A percentile compares a stretch with the other conserved stretches of the same genome.
phyloP scores from a whole-genome alignment of 2,888 invertebrate species.

The Smittia aterrima region DNA sequence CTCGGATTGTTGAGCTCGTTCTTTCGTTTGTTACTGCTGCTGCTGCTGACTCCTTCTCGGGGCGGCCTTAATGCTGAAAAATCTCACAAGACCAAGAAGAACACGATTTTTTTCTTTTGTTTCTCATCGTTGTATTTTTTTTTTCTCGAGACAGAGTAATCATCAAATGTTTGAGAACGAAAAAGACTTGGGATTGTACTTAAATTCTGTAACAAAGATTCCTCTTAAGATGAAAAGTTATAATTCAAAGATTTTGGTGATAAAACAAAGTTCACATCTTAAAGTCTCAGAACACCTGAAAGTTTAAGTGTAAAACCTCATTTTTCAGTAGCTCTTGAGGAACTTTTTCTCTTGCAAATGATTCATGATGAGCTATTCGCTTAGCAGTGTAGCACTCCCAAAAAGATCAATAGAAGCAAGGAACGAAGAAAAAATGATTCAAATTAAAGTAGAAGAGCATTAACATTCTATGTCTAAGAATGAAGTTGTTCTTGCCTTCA shows the following conservation, averaged over 20 bases:
- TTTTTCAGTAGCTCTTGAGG: background rate
- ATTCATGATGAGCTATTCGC: slow-evolving; percentile 1
- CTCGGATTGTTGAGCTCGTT: background rate
- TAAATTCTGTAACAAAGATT: too few relatives aligned
- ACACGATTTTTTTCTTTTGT: background rate
- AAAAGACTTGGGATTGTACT: background rate
- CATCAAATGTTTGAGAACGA: background rate
- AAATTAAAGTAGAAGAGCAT: slow-evolving; percentile 20
- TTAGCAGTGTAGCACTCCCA: slow-evolving; percentile 4
- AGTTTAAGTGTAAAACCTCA: background rate
- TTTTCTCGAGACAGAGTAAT: slow-evolving; percentile 12
- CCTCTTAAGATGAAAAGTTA: too few relatives aligned
- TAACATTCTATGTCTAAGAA: background rate
- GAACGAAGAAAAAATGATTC: background rate
- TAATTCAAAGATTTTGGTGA: too few relatives aligned
- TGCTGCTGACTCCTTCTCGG: slow-evolving; percentile 5
- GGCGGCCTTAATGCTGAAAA: background rate
- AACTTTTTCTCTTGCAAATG: background rate
- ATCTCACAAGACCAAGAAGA: background rate
- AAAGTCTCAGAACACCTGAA: background rate
- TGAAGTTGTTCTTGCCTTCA: background rate
- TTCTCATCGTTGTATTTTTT: background rate
- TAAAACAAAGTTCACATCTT: background rate
- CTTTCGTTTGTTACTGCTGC: background rate
- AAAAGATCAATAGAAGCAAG: background rate